Conservation (phyloP, 2,797 vertebrate genomes). For the Periophthalmus magnuspinnatus region DNA sequence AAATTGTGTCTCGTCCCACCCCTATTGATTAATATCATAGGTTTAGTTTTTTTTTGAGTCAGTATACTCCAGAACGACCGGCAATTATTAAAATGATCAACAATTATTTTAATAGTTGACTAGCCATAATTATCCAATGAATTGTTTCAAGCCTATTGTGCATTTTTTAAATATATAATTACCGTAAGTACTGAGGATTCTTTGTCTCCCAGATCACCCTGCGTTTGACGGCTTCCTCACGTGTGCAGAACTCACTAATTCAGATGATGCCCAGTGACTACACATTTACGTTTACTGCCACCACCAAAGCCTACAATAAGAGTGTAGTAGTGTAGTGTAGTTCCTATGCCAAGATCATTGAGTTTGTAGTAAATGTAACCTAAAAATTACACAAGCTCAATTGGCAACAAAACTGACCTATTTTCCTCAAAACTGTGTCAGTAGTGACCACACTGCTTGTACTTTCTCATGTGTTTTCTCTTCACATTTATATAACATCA, state of each 20-base stretch:
- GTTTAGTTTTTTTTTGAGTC: no score
- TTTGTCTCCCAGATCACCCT: background rate
- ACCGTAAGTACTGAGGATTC: background rate
- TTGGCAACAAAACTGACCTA: slow-evolving; percentile 1
- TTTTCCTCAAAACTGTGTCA: slow-evolving; percentile 2
- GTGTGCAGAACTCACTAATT: background rate
- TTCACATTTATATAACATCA: slow-evolving; percentile 18
- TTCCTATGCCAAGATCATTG: background rate
- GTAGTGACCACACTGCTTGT: slow-evolving; percentile 6
- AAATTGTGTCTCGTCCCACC: no score
- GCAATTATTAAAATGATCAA: no score
- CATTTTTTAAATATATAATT: no score
- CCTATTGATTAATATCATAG: no score
- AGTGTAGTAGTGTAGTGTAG: background rate
- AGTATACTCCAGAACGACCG: no score
- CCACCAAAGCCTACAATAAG: no score
- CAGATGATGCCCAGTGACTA: no score
- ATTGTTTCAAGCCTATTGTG: no score
- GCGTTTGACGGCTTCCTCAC: background rate
- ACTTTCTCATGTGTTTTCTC: slow-evolving; percentile 3
- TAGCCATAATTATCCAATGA: no score
- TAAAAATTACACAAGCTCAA: slow-evolving; percentile 4
- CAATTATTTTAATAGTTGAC: no score
- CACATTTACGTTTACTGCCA: no score
- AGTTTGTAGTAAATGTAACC: background rate